phyloP scores from a whole-genome alignment of 2,888 invertebrate species.

The Drosophila dives region DNA sequence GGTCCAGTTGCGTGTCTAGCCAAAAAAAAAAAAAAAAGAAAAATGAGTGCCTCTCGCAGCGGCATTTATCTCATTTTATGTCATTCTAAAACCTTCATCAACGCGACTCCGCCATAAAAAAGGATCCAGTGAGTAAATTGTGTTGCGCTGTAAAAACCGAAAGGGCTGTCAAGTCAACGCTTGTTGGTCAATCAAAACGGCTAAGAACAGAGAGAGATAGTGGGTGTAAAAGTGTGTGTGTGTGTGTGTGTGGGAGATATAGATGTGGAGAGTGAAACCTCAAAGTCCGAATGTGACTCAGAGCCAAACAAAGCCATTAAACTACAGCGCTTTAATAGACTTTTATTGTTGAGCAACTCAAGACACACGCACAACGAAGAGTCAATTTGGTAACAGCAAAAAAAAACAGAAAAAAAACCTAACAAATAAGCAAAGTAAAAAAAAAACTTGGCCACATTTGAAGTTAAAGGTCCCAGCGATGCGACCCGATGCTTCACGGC shows the following conservation, averaged over 20 bases:
- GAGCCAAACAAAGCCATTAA: conserved; percentile 61
- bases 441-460: conserved; percentile 47
- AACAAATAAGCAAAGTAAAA: not conserved
- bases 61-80: conserved; percentile 66
- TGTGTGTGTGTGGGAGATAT: not conserved
- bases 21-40: not conserved
- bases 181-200: conserved; percentile 49
- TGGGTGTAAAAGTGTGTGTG: not conserved
- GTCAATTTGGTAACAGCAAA: conserved; percentile 49
- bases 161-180: conserved; percentile 42
- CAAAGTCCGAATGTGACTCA: conserved; percentile 42
- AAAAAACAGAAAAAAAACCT: conserved; percentile 15
- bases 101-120: conserved; percentile 48
- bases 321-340: conserved; percentile 65
- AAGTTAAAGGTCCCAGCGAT: conserved; percentile 61
- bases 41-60: conserved; percentile 14
- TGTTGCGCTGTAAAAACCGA: conserved; percentile 42
- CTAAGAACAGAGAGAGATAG: not conserved
- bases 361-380: conserved; percentile 55
- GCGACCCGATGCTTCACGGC: conserved; percentile 34
- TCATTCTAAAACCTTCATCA: conserved; percentile 67
- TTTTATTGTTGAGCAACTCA: conserved; percentile 59
- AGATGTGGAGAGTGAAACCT: conserved; percentile 17
- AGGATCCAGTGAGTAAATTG: conserved; percentile 9
- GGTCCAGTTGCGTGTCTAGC: conserved; percentile 42